Conservation (phyloP, 2,113 vertebrate genomes). For the Odontesthes bonariensis region DNA sequence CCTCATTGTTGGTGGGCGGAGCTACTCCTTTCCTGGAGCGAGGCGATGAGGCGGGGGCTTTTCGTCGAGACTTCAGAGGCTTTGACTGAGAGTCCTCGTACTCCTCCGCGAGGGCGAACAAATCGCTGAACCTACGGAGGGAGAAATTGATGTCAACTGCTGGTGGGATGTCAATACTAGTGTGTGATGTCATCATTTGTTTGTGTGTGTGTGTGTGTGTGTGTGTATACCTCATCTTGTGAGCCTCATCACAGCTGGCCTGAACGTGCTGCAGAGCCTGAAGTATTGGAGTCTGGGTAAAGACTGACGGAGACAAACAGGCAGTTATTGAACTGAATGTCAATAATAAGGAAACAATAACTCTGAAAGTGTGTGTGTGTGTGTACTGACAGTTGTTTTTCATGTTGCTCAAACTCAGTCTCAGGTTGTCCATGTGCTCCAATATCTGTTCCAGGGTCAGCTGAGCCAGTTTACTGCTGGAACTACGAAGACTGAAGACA, state of each 20-base stretch:
- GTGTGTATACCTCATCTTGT: slow-evolving; percentile 92
- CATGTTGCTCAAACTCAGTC: slow-evolving; percentile 93
- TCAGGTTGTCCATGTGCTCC: slow-evolving; percentile 93
- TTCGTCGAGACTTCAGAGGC: slow-evolving; percentile 90
- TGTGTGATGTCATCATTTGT: background rate
- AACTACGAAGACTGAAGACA: slow-evolving; percentile 88
- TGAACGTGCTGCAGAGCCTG: slow-evolving; percentile 96
- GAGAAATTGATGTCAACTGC: slow-evolving; percentile 8
- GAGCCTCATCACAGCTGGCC: slow-evolving; percentile 95
- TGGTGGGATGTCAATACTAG: background rate
- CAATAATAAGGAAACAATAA: background rate
- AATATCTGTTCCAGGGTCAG: slow-evolving; percentile 96
- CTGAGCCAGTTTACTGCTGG: slow-evolving; percentile 96
- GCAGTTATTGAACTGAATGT: background rate
- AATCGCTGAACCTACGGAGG: slow-evolving; percentile 89
- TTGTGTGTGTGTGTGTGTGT: background rate
- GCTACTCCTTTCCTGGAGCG: slow-evolving; percentile 88
- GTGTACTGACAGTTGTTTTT: slow-evolving; percentile 83
- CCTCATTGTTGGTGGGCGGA: slow-evolving; percentile 88
- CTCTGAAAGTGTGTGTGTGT: background rate
- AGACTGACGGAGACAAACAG: slow-evolving; percentile 81
- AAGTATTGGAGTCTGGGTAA: slow-evolving; percentile 94
- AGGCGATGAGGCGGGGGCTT: slow-evolving; percentile 88
- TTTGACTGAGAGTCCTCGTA: slow-evolving; percentile 92
- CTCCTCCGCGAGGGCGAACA: slow-evolving; percentile 93